Evolutionary conservation across 2,888 invertebrate genomes (phyloP), one percentile per base, ranked within the genome.

Genomic region (Sepiola atlantica): DNA sequence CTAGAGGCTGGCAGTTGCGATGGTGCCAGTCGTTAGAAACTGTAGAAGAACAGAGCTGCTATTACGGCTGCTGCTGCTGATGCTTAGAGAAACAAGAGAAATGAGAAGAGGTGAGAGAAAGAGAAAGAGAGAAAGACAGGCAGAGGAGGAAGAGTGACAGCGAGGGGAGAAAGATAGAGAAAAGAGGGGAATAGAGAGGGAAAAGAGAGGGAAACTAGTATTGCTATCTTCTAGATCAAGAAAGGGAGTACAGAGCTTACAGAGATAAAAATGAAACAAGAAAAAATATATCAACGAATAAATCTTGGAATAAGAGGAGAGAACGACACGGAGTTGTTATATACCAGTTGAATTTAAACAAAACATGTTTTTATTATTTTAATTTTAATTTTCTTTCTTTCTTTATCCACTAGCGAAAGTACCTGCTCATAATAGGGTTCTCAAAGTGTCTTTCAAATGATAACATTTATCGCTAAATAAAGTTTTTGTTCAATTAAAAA

Each of bases 11-110:
- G 77, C 77, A 32, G 77, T 77, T 32, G 32, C n/a, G 77, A 77
- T 77, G 77, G 77, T 77, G 77, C 77, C 77, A 77, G 77, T 77
- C 14, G 77, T 77, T n/a, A 77, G 77, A 77, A 77, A 77, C n/a
- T 32, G 77, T 77, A 77, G n/a, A 77, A 77, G 77, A 77, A 77
- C 77, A 16, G 77, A 32, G 77, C 77, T 77, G n/a, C 77, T 77
- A 77, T 77, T n/a, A n/a, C 32, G 77, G 21, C 77, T 77, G 77
- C 77, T 77, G 77, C 77, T 77, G 77, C 77, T 77, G 77, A n/a
- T 77, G 77, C 77, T 77, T 77, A n/a, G 77, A 77, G 77, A 77
- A 77, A n/a, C 32, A 77, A 77, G 12, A 77, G 77, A 32, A 45
- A 45, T 45, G 45, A 45, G 45, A 45, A 45, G 8, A 45, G 45